These are phyloP conservation scores for Xanthia icteritia DNA, from an alignment of 2,888 invertebrate species.

Conservation along the genomic window DNA sequence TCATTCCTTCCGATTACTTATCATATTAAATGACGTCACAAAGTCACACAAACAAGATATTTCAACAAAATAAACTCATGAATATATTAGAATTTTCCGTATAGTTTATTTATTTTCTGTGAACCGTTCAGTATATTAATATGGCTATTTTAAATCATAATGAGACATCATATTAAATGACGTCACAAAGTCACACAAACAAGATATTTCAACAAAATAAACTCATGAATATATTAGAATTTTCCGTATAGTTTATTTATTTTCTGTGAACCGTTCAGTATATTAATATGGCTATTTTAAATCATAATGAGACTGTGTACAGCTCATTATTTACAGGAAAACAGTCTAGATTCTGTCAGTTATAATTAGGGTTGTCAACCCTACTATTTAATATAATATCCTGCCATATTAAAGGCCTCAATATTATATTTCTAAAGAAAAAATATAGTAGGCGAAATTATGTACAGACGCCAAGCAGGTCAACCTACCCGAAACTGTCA, in stretches of 20 bases:
- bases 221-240: slow-evolving; percentile 8
- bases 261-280: not conserved
- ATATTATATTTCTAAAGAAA: too few relatives aligned
- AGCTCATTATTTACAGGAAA: slow-evolving; percentile 21
- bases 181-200: slow-evolving; percentile 5
- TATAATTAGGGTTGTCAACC: not conserved
- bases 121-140: not conserved
- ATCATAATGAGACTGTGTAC: not conserved
- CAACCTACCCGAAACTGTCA: too few relatives aligned
- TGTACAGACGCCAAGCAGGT: too few relatives aligned
- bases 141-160: slow-evolving; percentile 4
- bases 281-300: slow-evolving; percentile 1
- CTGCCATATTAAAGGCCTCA: too few relatives aligned
- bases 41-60: not conserved
- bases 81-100: slow-evolving; percentile 16
- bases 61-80: not conserved
- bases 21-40: slow-evolving; percentile 15
- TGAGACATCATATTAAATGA: slow-evolving; percentile 16
- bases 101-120: not conserved
- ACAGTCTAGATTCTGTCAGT: not conserved
- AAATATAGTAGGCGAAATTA: too few relatives aligned
- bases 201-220: slow-evolving; percentile 4
- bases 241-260: not conserved
- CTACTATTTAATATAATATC: too few relatives aligned
- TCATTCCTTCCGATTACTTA: slow-evolving; percentile 31